Evolutionary conservation across 2,888 invertebrate species (phyloP).

Genomic region (Clistopyga incitator): DNA sequence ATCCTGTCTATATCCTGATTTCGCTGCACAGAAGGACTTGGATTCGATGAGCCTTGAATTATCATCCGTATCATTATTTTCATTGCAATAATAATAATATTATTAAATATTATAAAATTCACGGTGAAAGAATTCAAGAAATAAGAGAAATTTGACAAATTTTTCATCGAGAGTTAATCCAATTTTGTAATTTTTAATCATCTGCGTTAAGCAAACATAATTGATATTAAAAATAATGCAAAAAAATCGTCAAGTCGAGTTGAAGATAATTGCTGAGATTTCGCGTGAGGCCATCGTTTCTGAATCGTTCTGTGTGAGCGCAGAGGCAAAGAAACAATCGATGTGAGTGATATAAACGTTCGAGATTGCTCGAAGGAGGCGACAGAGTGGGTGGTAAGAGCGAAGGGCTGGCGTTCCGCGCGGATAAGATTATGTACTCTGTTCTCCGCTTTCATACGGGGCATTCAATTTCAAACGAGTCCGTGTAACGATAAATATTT

Average conservation of each 20-base stretch:
- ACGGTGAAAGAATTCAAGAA: no score
- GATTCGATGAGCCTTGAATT: not conserved
- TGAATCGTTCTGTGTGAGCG: not conserved
- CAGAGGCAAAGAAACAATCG: conserved; percentile 43
- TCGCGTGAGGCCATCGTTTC: not conserved
- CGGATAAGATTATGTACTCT: conserved; percentile 32
- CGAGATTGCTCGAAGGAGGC: conserved; percentile 23
- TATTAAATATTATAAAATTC: no score
- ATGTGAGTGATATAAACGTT: conserved; percentile 50
- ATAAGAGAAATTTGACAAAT: no score
- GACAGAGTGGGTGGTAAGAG: not conserved
- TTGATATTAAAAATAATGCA: no score
- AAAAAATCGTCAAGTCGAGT: no score
- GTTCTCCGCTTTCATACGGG: conserved; percentile 3
- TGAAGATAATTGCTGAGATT: not conserved
- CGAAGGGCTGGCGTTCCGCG: conserved; percentile 9
- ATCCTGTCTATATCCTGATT: not conserved
- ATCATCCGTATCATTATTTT: not conserved
- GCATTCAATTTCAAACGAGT: no score
- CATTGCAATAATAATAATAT: not conserved
- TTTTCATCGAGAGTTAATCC: no score
- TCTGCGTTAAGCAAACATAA: no score
- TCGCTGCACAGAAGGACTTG: not conserved
- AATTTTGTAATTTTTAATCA: no score
- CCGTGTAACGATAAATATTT: no score